Base-by-base conservation (phyloP, 2,113 vertebrate species). In the Mesitornis unicolor region DNA sequence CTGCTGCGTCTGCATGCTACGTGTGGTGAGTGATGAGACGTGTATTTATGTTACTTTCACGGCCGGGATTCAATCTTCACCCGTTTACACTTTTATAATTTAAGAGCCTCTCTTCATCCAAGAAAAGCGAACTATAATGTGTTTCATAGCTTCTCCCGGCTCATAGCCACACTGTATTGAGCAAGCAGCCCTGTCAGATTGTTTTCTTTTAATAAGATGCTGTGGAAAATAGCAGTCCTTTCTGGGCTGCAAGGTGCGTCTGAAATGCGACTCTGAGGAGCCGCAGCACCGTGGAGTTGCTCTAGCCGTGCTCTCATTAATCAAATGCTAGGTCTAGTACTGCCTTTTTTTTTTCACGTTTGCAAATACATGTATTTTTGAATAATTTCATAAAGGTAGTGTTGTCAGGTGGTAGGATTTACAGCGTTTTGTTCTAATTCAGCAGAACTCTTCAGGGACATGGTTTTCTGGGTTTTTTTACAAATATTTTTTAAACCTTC, bases 371-470 rank as follows among this genome's bases (percentile, higher is more conserved):
- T 75, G 90, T 80, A 33, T 90, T 96, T 92, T 91, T 64, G 6
- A 94, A 76, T 87, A 94, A 95, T 94, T 93, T 93, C 51, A 50
- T 94, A 87, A 90, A 97, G 96, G 75, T 65, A 89, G 74, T 33
- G 10, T 84, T 96, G 96, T 97, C 96, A 96, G 87, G 89, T 83
- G 73, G 35, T 74, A 90, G 95, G 91, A 95, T 98, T 96, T 98
- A 95, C 97, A 96, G 74, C 8, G 13, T 60, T 95, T 91, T 95
- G 94, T 96, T 96, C 91, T 92, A 92, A 96, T 97, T 97, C 95
- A 79, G 38, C 51, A 88, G 94, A 96, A 83, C 61, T 95, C 57
- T 87, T 92, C 60, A 89, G 87, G 86, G 97, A 95, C 81, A 59
- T 60, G 59, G 60, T 68, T 95, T 59, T 67, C 18, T 71, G 68